Percentiles rank a stretch among this genome's conserved stretches.
Conservation (phyloP, 2,113 vertebrate genomes). For the Hystrix brachyura region DNA sequence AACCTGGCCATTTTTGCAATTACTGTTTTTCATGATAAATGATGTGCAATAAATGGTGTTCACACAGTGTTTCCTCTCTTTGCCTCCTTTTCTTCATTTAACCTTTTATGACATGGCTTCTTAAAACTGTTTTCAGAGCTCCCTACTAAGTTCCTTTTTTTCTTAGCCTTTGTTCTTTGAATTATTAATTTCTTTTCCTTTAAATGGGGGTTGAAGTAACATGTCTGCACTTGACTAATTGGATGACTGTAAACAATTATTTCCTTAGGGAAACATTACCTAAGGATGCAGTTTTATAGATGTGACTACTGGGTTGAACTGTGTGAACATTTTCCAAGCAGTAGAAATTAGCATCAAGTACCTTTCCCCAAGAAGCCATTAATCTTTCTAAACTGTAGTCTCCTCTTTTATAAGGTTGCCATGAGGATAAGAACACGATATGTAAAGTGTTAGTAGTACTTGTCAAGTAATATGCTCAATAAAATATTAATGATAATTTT, state of each 20-base stretch:
- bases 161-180: conserved; percentile 10
- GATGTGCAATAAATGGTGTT: conserved; percentile 15
- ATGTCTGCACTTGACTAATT: neutral
- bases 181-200: conserved; percentile 26
- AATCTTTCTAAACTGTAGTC: conserved; percentile 16
- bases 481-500: conserved; percentile 16
- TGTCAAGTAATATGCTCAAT: neutral
- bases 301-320: neutral
- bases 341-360: neutral
- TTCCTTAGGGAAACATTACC: conserved; percentile 6
- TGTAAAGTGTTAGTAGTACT: neutral
- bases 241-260: conserved; percentile 10
- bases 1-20: neutral
- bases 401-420: conserved; percentile 7
- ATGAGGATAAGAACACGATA: neutral
- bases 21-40: conserved; percentile 6
- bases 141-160: neutral
- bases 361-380: conserved; percentile 1
- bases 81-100: neutral
- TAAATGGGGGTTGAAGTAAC: neutral
- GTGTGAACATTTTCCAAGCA: conserved; percentile 32
- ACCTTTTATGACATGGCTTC: neutral
- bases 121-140: conserved; percentile 58
- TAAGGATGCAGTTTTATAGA: neutral
- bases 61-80: neutral